These are phyloP conservation scores for Amblyopsis rosae DNA, from an alignment of 2,113 vertebrate genomes.

Conservation along the genomic window DNA sequence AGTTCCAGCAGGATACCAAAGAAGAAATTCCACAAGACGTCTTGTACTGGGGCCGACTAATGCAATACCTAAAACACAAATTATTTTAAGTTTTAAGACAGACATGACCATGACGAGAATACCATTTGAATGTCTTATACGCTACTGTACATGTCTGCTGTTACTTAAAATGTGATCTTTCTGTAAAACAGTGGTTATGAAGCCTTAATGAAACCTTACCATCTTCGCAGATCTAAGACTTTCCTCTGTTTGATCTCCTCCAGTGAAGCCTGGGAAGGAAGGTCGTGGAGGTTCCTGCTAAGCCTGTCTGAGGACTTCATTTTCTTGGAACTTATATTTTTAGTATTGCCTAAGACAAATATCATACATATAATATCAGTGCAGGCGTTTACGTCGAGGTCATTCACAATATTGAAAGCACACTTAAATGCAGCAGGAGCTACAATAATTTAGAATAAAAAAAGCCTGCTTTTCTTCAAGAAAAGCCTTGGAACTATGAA, in stretches of 20 bases:
- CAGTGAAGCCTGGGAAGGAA: slow-evolving; percentile 76
- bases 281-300: slow-evolving; percentile 83
- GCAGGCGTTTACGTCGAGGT: background rate
- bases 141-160: too few species aligned
- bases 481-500: too few species aligned
- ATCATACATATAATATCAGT: background rate
- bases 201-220: slow-evolving; percentile 72
- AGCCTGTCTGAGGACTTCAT: slow-evolving; percentile 85
- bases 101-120: background rate
- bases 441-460: too few species aligned
- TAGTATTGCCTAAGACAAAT: slow-evolving; percentile 82
- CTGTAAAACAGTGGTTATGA: background rate
- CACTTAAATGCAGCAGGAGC: background rate
- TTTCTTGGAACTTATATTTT: slow-evolving; percentile 88
- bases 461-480: too few species aligned
- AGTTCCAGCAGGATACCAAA: slow-evolving; percentile 97
- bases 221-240: slow-evolving; percentile 93
- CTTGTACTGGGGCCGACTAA: slow-evolving; percentile 98
- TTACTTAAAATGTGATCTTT: too few species aligned
- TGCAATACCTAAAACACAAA: slow-evolving; percentile 86
- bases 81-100: background rate
- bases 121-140: background rate
- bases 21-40: slow-evolving; percentile 98
- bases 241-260: slow-evolving; percentile 95
- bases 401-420: background rate